Base-by-base conservation (phyloP, 2,888 invertebrate species). In the Glaucopsyche alexis region DNA sequence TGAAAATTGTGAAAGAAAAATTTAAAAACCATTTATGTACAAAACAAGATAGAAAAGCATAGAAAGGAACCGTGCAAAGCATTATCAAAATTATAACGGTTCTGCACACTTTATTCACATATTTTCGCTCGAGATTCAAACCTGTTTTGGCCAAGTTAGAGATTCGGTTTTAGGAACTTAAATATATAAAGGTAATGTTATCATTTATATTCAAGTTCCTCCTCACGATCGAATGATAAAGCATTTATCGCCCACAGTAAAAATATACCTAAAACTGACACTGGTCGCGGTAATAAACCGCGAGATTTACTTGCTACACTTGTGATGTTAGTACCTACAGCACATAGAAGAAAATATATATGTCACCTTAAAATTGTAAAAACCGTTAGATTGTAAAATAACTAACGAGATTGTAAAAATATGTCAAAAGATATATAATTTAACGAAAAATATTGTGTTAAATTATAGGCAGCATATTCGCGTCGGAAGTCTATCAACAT, bases 131-230 rank as follows among this genome's bases (percentile, higher is more conserved):
- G 16, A 66, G 4, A 42, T 16, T 42, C 7, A 42, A 42, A 66
- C 42, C 42, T 14, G 66, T 66, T 66, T 42, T 14, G 3, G n/a
- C 5, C 7, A 19, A 42, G 40, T 42, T 66, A 16, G 40, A 42
- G 3, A 11, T 16, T n/a, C n/a, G 14, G 42, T 42, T 66, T n/a
- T 42, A n/a, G 8, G 16, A 42, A 42, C 42, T 66, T 14, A 40
- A 42, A 65, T 7, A 7, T 7, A 7, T n/a, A 11, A 42, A 16
- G 5, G 42, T 66, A 42, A 66, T 66, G 16, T 5, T 42, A 66
- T 9, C 9, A 66, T 66, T 66, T 66, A 66, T 66, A 66, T 42
- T 66, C 40, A n/a, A 13, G 66, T 66, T 66, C 66, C n/a, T 42
- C 40, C 42, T 42, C n/a, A 66, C 42, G 14, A 60, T 60, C 11